Conservation (phyloP, 2,113 vertebrate species). For the Myiozetetes cayanensis region DNA sequence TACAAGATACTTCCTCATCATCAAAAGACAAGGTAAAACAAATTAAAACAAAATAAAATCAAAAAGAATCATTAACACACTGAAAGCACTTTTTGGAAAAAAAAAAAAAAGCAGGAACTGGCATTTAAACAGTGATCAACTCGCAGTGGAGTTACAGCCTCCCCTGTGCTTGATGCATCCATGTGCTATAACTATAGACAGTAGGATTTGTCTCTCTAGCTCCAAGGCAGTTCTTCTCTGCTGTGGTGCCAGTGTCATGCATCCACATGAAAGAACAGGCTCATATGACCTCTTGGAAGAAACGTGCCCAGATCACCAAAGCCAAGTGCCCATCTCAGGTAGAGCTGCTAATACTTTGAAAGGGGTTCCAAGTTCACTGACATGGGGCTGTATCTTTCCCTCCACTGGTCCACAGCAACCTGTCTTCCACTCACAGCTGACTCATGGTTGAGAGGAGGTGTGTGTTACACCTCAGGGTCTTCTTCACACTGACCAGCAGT, state of each 20-base stretch:
- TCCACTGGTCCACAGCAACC: not conserved
- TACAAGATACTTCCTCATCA: not conserved
- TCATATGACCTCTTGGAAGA: not conserved
- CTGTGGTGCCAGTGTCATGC: not conserved
- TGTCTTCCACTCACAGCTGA: not conserved
- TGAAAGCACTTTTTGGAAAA: not conserved
- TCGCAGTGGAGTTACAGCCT: not conserved
- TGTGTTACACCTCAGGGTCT: not conserved
- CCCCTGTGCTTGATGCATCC: not conserved
- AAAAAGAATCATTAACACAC: not conserved
- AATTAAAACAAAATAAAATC: not conserved
- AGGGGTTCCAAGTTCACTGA: not conserved
- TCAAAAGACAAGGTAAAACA: not conserved
- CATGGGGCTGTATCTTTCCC: not conserved
- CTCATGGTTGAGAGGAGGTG: not conserved
- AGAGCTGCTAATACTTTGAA: not conserved
- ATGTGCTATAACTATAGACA: not conserved
- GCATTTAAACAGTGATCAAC: not conserved
- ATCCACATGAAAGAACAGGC: not conserved
- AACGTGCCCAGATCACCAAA: not conserved
- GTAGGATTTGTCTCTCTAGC: not conserved
- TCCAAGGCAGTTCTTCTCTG: rapidly evolving
- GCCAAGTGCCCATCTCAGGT: not conserved
- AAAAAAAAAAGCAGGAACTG: not conserved
- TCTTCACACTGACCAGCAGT: not conserved